Percentiles rank a stretch among this genome's conserved stretches.
phyloP scores from a whole-genome alignment of 2,888 invertebrate species.

The Anticlea derivata region DNA sequence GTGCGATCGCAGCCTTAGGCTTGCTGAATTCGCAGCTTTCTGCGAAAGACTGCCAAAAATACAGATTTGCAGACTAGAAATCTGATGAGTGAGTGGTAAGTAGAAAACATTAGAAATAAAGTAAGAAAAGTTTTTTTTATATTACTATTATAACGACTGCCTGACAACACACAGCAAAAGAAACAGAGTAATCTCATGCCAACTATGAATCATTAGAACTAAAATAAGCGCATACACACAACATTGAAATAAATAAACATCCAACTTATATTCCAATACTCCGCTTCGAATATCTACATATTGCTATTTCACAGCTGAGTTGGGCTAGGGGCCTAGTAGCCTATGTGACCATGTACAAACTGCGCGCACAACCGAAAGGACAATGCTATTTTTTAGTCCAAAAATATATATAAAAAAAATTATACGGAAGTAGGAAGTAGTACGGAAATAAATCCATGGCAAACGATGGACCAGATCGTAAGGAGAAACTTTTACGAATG shows the following conservation, averaged over 20 bases:
- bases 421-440: too few species aligned
- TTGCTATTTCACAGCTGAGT: conserved; percentile 23
- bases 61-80: too few species aligned
- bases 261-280: conserved; percentile 28
- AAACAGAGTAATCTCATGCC: conserved; percentile 32
- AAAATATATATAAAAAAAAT: too few species aligned
- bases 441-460: too few species aligned
- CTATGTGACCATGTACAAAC: background rate
- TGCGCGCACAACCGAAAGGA: background rate
- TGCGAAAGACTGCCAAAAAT: too few species aligned
- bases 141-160: conserved; percentile 3
- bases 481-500: too few species aligned
- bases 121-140: conserved; percentile 1
- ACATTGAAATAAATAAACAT: conserved; percentile 39
- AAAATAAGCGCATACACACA: conserved; percentile 34
- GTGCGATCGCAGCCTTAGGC: too few species aligned
- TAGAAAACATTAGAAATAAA: background rate
- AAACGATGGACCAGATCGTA: too few species aligned
- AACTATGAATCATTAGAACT: conserved; percentile 20
- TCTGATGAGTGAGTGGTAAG: too few species aligned
- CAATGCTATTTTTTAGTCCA: too few species aligned
- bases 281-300: conserved; percentile 13
- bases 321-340: background rate
- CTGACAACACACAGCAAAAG: conserved; percentile 8
- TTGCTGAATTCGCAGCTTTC: too few species aligned